These are phyloP conservation scores for Heterocephalus glaber DNA, from an alignment of 2,113 vertebrate genomes.

Conservation along the genomic window DNA sequence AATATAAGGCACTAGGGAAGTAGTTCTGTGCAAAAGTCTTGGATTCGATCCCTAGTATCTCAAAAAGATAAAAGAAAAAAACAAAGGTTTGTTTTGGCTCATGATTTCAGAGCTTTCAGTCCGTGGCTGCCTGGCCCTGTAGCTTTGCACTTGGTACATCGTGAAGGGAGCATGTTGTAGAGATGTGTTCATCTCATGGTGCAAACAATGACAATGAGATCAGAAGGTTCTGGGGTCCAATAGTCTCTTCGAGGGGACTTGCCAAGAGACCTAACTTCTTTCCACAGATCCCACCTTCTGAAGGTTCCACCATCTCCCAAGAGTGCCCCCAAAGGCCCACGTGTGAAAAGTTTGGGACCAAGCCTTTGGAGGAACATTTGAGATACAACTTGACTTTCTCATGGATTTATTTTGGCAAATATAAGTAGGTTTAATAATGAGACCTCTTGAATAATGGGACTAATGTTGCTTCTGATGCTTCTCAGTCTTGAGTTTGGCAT, in stretches of 20 bases:
- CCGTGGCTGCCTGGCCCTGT: neutral
- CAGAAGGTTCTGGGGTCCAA: fast-evolving
- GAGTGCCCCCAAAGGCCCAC: neutral
- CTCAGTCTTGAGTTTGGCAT: neutral
- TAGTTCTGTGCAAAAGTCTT: neutral
- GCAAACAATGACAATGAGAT: neutral
- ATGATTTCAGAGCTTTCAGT: neutral
- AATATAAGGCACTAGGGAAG: neutral
- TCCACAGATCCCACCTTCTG: no score
- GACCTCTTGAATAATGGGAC: neutral
- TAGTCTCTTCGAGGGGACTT: neutral
- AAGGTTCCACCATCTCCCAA: neutral
- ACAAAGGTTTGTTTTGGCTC: neutral
- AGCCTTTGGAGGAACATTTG: neutral
- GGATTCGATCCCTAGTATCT: neutral
- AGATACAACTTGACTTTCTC: neutral
- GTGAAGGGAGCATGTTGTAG: neutral
- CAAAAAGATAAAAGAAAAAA: neutral
- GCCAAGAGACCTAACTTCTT: neutral
- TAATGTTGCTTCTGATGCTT: neutral
- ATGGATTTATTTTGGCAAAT: neutral
- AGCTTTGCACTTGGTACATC: neutral
- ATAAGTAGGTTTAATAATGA: neutral
- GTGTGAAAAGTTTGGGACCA: neutral
- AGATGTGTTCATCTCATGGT: neutral